Evolutionary conservation across 2,888 invertebrate genomes (phyloP), one percentile per base, ranked within the genome.

Genomic region (Camponotus fellah): DNA sequence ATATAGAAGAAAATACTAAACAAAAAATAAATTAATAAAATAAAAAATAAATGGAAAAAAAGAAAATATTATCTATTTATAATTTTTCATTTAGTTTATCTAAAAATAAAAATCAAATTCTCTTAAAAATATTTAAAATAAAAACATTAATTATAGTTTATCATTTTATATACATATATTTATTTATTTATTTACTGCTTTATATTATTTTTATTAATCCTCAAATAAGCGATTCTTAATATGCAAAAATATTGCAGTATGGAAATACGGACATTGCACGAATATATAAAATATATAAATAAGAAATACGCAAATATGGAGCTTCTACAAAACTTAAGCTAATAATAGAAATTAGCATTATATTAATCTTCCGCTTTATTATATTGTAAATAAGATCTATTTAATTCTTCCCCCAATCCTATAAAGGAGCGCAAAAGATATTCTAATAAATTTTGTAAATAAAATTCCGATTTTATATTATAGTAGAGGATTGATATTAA

Each of bases 21-120:
- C 14, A 26, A 14, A 5, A 60, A 32, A 60, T 26, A 34, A 49
- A 49, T 49, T 46, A 12, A 6, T 0, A 8, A 43, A 26, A 43
- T 17, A 60, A 10, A 17, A 40, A 17, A 10, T 17, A 17, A 58
- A 58, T 43, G 3, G 1, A 32, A 72, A 74, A 40, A 12, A 8
- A 32, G 40, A 40, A 17, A 46, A n/a, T 43, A 14, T 3, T 40
- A 43, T n/a, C n/a, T 40, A 3, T 12, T 8, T 17, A 26, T 4
- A 60, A 43, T 62, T 62, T 32, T 10, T 74, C 1, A 34, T 74
- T 60, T 0, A 60, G 26, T 60, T 43, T n/a, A 62, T 9, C 9
- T 56, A 9, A 43, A 6, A 72, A n/a, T 12, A 58, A 72, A n/a
- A 72, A 21, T 72, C 40, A 72, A 72, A 72, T 58, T 60, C 2